Base-by-base conservation (phyloP, 2,113 vertebrate species). In the Plotosus lineatus region DNA sequence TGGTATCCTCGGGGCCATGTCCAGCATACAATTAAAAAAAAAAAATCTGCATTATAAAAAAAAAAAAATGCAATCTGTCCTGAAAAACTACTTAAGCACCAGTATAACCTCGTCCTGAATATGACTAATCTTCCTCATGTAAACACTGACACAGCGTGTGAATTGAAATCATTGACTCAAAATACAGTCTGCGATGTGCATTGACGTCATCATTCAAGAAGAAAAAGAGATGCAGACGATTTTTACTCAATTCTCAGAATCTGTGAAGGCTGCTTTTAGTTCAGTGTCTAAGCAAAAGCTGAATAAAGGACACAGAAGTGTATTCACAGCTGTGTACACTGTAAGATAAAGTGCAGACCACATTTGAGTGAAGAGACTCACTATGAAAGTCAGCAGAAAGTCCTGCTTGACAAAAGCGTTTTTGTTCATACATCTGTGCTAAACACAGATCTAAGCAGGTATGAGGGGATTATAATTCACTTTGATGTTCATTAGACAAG, bases 401-500 rank as follows among this genome's bases (percentile, higher is more conserved):
- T 56, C 46, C 26, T 3, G 42, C 12, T 53, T 68, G 75, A 82
- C 75, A 85, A 81, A 55, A n/a, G 42, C 1, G 19, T 72, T 69
- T 66, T 82, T 84, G 83, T 82, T 44, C 42, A 68, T 50, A 44
- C 44, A 72, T 82, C 71, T 31, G 31, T 60, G 26, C 76, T 75
- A 9, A 72, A 71, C 60, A 33, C 73, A 50, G 23, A 38, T 66
- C 46, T 79, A 53, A 78, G 65, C 9, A 75, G 48, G 6, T 50
- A n/a, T 53, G 26, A 50, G 36, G 48, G 38, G 80, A 10, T 77
- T 40, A 73, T 68, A 82, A 82, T 26, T 11, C n/a, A 33, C 61
- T 75, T 80, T 74, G 55, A 81, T 78, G 75, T 81, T 81, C 71
- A 77, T 77, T 60, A 84, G 65, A 80, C 33, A 65, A 82, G 33